Evolutionary conservation across 2,888 invertebrate species (phyloP), one percentile per base, ranked within the genome.

Genomic region (Tillus elongatus): DNA sequence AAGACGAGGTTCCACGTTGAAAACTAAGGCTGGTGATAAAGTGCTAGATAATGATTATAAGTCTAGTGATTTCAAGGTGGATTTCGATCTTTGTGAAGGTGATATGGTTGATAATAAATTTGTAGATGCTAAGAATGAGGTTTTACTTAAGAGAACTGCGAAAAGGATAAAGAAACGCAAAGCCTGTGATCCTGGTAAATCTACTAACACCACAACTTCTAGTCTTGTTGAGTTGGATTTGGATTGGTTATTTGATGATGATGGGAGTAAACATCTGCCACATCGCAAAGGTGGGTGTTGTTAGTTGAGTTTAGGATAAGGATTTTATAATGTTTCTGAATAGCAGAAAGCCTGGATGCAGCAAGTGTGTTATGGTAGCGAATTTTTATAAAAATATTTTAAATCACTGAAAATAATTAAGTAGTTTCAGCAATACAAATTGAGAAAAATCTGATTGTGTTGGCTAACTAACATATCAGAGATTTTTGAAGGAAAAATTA

Each of bases 201-300:
- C 39, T 3, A 51, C 49, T 29, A 53, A 53, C 2, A 40, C 45
- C n/a, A 52, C 52, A 9, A 58, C 60, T 47, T 62, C 70, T 28
- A 77, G 77, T 53, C 59, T 75, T 28, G 56, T 61, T 9, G 62
- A 62, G 39, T 64, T 75, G 32, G 78, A 76, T 31, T 64, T 80
- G 39, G 75, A 78, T 56, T 76, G 77, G 74, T 62, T 79, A 33
- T 81, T 79, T 58, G 74, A 74, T 41, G 60, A n/a, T n/a, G n/a
- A 57, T 57, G 60, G 61, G 19, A 58, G 56, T 41, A 48, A 55
- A 19, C 24, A 8, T n/a, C 24, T 30, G 45, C 24, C 41, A 44
- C 48, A 57, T 40, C 45, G 47, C 19, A 48, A 50, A 50, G 52
- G 51, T 53, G 24, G n/a, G 24, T 8, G n/a, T n/a, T n/a, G n/a